Evolutionary conservation across 2,113 vertebrate genomes (phyloP).

Genomic region (Salvelinus namaycush): DNA sequence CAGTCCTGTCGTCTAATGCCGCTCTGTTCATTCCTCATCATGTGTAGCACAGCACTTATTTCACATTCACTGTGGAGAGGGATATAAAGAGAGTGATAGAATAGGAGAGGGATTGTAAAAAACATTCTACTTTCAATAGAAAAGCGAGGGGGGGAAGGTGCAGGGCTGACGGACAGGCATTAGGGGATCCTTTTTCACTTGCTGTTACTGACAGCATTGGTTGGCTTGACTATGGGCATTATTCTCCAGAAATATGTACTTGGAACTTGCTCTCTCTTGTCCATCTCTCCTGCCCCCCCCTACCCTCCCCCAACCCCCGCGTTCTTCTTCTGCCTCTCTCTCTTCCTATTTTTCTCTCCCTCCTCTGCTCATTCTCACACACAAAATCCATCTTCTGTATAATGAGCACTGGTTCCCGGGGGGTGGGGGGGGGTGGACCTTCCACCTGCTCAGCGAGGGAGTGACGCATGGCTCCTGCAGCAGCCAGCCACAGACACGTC

Average conservation of each 20-base stretch:
- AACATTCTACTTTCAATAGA: not conserved
- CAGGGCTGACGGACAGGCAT: not conserved
- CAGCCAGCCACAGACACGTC: not conserved
- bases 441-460: not conserved
- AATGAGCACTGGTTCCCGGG: slow-evolving; percentile 1
- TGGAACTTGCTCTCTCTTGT: not conserved
- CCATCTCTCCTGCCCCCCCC: not conserved
- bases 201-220: not conserved
- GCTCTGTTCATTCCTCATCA: not conserved
- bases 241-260: not conserved
- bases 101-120: not conserved
- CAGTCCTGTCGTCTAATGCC: not conserved
- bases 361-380: not conserved
- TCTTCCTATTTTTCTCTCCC: slow-evolving; percentile 21
- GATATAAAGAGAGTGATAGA: not conserved
- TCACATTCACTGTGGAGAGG: not conserved
- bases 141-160: not conserved
- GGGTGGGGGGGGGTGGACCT: not conserved
- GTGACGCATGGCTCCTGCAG: not conserved
- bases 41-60: not conserved
- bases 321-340: slow-evolving; percentile 4
- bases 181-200: not conserved
- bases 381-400: not conserved
- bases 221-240: not conserved
- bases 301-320: not conserved